phyloP scores from a whole-genome alignment of 2,888 invertebrate species.

The Adineta ricciae region DNA sequence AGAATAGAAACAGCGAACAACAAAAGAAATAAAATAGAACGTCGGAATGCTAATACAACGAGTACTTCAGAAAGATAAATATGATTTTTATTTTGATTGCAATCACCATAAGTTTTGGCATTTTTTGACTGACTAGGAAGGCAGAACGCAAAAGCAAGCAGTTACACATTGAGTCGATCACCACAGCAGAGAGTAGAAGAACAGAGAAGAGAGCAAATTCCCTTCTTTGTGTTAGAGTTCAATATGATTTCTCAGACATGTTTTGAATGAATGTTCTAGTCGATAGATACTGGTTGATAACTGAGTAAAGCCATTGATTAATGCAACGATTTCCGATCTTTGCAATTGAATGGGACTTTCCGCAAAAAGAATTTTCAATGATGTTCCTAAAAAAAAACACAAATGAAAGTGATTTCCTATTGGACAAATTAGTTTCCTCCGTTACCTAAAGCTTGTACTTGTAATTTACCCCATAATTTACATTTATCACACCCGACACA shows the following conservation, averaged over 20 bases:
- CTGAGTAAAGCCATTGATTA: constrained; percentile 76
- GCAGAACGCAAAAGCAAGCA: not conserved
- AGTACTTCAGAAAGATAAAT: not conserved
- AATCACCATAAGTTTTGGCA: not conserved
- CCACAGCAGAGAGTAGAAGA: not conserved
- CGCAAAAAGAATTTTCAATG: constrained; percentile 37
- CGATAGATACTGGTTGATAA: not conserved
- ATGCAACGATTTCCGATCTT: constrained; percentile 80
- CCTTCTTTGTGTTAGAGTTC: not conserved
- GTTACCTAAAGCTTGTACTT: constrained; percentile 84
- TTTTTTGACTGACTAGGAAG: not conserved
- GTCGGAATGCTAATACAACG: not conserved
- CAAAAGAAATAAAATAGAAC: no score
- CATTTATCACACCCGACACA: constrained; percentile 99
- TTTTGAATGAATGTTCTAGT: not conserved
- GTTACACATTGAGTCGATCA: not conserved
- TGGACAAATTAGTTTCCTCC: constrained; percentile 45
- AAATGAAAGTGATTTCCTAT: no score
- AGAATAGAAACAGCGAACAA: no score
- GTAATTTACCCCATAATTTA: constrained; percentile 89
- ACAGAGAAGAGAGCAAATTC: not conserved
- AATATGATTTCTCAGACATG: not conserved
- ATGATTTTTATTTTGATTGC: not conserved
- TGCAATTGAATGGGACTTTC: constrained; percentile 61
- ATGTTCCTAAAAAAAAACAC: not conserved